Evolutionary conservation across 2,797 vertebrate genomes (phyloP).

Genomic region (Rhincodon typus): DNA sequence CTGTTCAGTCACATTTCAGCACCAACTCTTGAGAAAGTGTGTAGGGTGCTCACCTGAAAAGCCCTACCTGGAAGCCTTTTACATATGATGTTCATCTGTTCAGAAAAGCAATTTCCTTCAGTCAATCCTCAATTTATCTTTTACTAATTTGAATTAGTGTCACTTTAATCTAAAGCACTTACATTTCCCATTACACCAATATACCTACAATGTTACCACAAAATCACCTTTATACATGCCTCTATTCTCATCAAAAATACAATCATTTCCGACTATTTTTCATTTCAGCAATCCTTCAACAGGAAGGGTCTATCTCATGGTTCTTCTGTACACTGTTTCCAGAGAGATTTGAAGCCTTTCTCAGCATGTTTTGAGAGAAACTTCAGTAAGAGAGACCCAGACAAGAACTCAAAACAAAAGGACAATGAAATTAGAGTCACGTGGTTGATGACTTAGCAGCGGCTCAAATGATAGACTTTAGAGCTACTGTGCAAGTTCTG

Average conservation of each 20-base stretch:
- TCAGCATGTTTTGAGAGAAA: not conserved
- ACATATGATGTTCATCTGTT: not conserved
- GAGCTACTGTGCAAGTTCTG: not conserved
- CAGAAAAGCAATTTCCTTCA: not conserved
- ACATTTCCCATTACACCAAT: not conserved
- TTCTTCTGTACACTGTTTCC: not conserved
- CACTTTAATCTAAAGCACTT: not conserved
- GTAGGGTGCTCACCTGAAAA: not conserved
- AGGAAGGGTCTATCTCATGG: not conserved
- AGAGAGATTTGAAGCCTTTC: not conserved
- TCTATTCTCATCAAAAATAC: not conserved
- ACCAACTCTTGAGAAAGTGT: not conserved
- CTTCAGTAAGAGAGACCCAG: not conserved
- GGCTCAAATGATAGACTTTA: not conserved
- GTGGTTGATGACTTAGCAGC: not conserved
- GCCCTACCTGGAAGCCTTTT: not conserved
- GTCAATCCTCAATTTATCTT: not conserved
- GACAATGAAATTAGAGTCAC: not conserved
- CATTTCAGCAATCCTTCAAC: not conserved
- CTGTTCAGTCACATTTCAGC: not conserved
- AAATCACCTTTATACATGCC: not conserved
- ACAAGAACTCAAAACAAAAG: not conserved
- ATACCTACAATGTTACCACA: not conserved
- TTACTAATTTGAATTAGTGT: not conserved
- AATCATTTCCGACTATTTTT: not conserved